These are phyloP conservation scores for Zootermopsis nevadensis DNA, from an alignment of 2,888 invertebrate species.

Conservation along the genomic window DNA sequence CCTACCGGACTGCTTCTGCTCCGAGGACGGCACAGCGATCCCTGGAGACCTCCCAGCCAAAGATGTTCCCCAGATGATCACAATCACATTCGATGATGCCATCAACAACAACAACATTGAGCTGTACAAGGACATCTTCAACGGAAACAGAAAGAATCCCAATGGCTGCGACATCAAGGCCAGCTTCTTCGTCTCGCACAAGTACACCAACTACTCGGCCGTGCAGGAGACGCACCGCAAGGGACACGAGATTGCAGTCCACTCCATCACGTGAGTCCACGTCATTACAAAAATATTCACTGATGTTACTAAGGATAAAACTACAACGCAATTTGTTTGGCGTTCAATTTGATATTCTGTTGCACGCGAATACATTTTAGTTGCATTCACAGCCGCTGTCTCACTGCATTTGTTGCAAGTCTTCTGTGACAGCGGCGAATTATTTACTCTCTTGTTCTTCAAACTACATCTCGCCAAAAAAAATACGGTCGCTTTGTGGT, in stretches of 20 bases:
- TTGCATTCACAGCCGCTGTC: not conserved
- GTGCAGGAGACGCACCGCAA: conserved; percentile 90
- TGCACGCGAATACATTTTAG: not conserved
- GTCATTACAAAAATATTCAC: not conserved
- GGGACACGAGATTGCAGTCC: conserved; percentile 93
- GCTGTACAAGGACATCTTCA: conserved; percentile 92
- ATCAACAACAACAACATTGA: conserved; percentile 96
- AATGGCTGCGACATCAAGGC: conserved; percentile 94
- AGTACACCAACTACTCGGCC: conserved; percentile 94
- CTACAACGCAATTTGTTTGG: not conserved
- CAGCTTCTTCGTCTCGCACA: conserved; percentile 92
- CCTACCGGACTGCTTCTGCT: conserved; percentile 94
- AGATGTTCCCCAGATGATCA: conserved; percentile 94
- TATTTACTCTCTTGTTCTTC: not conserved
- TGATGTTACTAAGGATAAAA: not conserved
- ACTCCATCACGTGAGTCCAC: conserved; percentile 87
- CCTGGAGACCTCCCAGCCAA: conserved; percentile 86
- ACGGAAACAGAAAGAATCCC: conserved; percentile 88
- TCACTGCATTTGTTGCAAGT: not conserved
- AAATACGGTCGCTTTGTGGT: conserved; percentile 1
- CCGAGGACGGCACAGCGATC: conserved; percentile 88
- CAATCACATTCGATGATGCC: conserved; percentile 93
- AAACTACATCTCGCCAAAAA: not conserved
- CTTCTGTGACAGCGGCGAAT: not conserved
- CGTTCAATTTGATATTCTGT: not conserved